Conservation (phyloP, 2,113 vertebrate species). For the Toxotes jaculatrix region DNA sequence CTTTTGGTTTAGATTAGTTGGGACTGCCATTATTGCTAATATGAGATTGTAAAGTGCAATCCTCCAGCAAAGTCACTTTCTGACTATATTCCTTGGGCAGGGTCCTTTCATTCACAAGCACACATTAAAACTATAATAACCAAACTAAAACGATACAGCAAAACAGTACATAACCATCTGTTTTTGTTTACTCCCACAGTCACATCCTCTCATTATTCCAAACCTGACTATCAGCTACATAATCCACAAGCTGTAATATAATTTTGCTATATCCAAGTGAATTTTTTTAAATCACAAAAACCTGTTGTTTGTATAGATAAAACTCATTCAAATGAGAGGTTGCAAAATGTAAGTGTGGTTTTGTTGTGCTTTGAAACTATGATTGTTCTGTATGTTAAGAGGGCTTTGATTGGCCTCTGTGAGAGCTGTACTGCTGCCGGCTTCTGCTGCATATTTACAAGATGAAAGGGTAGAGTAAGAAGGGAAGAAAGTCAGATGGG, state of each 20-base stretch:
- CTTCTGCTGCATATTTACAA: not conserved
- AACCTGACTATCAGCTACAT: not conserved
- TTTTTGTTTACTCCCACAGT: not conserved
- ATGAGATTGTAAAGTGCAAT: too few relatives aligned
- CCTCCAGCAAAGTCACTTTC: not conserved
- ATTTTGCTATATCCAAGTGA: not conserved
- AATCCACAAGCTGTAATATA: not conserved
- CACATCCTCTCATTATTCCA: not conserved
- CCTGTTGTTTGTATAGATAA: not conserved
- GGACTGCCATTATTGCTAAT: too few relatives aligned
- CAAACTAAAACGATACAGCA: not conserved
- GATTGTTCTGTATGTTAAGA: constrained; percentile 9
- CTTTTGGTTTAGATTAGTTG: too few relatives aligned
- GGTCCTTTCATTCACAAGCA: not conserved
- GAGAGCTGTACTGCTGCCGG: not conserved
- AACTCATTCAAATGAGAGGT: not conserved
- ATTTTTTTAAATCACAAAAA: not conserved
- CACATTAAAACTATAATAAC: not conserved
- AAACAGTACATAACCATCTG: too few relatives aligned
- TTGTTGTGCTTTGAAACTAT: constrained; percentile 8
- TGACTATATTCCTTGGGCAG: not conserved
- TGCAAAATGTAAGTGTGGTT: constrained; percentile 2
- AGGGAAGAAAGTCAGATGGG: not conserved
- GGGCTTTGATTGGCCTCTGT: constrained; percentile 20
- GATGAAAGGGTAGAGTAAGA: constrained; percentile 27